A percentile compares a stretch with the other conserved stretches of the same genome.
These are phyloP conservation scores for Drosophila ambigua DNA, from an alignment of 1,140 invertebrate species.

Conservation along the genomic window DNA sequence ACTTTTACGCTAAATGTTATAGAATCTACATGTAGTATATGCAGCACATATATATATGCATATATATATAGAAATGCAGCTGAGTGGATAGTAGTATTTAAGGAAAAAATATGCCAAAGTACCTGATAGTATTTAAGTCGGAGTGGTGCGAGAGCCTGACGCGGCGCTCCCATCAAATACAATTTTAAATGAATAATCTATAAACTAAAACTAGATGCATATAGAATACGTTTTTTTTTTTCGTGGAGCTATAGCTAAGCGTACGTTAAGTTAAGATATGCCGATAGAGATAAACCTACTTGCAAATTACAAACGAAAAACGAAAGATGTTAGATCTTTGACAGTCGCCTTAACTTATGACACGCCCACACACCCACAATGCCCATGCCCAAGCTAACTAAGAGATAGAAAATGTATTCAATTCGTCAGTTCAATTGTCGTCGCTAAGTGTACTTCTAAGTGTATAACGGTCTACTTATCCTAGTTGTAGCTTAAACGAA, in stretches of 20 bases:
- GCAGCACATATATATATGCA: slow-evolving; percentile 10
- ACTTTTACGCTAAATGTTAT: slow-evolving; percentile 30
- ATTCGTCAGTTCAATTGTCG: slow-evolving; percentile 64
- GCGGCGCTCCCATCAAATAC: slow-evolving; percentile 2
- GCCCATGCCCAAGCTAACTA: slow-evolving; percentile 18
- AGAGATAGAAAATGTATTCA: slow-evolving; percentile 34
- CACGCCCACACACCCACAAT: slow-evolving; percentile 59
- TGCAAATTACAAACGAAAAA: slow-evolving; percentile 6
- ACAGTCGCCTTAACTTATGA: slow-evolving; percentile 76
- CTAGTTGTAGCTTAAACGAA: slow-evolving; percentile 60
- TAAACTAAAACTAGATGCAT: neutral
- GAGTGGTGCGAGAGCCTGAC: neutral
- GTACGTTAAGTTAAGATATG: slow-evolving; percentile 3
- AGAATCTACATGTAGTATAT: slow-evolving; percentile 13
- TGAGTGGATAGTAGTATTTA: slow-evolving; percentile 27
- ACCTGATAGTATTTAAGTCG: slow-evolving; percentile 81
- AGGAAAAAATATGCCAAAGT: slow-evolving; percentile 76
- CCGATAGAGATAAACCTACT: neutral
- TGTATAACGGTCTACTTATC: slow-evolving; percentile 72
- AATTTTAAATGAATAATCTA: slow-evolving; percentile 8
- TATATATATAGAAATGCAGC: slow-evolving; percentile 21
- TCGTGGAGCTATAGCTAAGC: slow-evolving; percentile 23
- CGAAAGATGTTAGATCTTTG: slow-evolving; percentile 52
- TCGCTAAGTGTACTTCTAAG: slow-evolving; percentile 77
- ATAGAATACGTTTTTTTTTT: slow-evolving; percentile 15